Evolutionary conservation across 2,113 vertebrate genomes (phyloP), one percentile per base, ranked within the genome.

Genomic region (Corvus hawaiiensis): DNA sequence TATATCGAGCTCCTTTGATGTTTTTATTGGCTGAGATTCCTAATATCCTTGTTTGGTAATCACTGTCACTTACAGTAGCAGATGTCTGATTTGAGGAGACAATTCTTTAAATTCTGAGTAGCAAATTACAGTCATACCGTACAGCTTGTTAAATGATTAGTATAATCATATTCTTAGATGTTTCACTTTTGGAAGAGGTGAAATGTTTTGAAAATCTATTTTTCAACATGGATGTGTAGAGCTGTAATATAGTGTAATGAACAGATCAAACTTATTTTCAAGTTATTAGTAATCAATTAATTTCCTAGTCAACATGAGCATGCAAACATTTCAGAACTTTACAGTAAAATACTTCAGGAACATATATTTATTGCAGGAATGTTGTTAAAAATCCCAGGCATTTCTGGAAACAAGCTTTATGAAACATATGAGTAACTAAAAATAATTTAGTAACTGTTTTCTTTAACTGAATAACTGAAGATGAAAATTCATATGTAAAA

Each of bases 151-250:
- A 94, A 90, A 93, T 91, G 48, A 91, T 95, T 91, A 89, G 30
- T 46, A 24, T 91, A 94, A 96, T 95, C 73, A 95, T 59, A 76
- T 89, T 90, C 86, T 83, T 91, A 84, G 77, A 52, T 94, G 22
- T 89, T 82, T 89, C 61, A 59, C 33, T 84, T 93, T 84, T 75
- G 23, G 63, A 93, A 87, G 9, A 87, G 44, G 18, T 90, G 87
- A 94, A 91, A 74, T 71, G 12, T 84, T 90, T 86, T 69, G 37
- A 77, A 94, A 72, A 67, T 33, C 20, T 66, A 49, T 52, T 93
- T 95, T 89, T 84, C 71, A 51, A 23, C 28, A 51, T 37, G 46
- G 28, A 49, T 5, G 6, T 69, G 4, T 46, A 92, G 54, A 83
- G 32, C 28, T 87, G 24, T 44, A 94, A 51, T 8, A 9, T 18